Base-by-base conservation (phyloP, 2,888 invertebrate genomes). In the Cordilura impudica region DNA sequence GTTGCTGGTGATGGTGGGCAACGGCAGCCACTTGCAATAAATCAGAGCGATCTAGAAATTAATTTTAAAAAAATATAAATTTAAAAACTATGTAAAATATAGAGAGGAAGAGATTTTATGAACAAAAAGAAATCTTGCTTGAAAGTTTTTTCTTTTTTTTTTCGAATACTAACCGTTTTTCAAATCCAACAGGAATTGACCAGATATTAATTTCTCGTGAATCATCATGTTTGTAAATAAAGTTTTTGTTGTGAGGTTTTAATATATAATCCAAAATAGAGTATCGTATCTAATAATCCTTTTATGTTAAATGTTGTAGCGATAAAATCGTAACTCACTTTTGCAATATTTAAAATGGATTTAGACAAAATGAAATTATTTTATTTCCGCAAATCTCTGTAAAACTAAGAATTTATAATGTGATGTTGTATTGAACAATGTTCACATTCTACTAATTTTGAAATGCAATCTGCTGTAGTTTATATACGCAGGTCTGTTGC, bases 171-270 rank as follows among this genome's bases (percentile, higher is more conserved):
- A 80, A 88, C 88, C 88, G 69, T 85, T 86, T 84, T 88, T 88
- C 1, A 88, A 79, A 82, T 89, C 89, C 77, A 88, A 73, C 49
- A 85, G 83, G 81, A 89, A 88, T 76, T 89, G 86, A 51, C 87
- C 87, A 5, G 89, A 75, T 74, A 88, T 83, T 19, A 87, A 74
- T 83, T 89, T 88, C 78, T 89, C 88, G 81, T 89, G 88, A 72
- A 89, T 85, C 85, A 89, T 85, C 86, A 86, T 88, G 35, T 67
- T 82, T 75, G 19, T 43, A 51, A 49, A 31, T 63, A 60, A n/a
- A 26, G 19, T 56, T 35, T 23, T 47, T 51, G 1, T 43, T 14
- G 26, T 14, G 49, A 49, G 21, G 4, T 35, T 12, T 35, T 3
- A 35, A 35, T n/a, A n/a, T n/a, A 6, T 81, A 78, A 75, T 84